phyloP scores from a whole-genome alignment of 1,140 invertebrate species.

The Zaprionus lachaisei region DNA sequence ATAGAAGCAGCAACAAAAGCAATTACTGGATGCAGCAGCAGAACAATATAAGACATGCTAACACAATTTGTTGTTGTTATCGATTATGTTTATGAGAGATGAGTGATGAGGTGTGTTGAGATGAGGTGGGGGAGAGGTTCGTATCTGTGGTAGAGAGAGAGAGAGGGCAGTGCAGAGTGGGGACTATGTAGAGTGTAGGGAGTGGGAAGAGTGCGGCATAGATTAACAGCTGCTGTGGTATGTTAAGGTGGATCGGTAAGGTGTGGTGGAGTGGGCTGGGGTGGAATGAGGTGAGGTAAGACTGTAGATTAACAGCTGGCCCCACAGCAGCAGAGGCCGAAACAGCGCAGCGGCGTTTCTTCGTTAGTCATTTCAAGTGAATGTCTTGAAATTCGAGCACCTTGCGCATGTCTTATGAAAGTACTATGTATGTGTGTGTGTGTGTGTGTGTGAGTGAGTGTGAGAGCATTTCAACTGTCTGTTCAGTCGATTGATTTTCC shows the following conservation, averaged over 20 bases:
- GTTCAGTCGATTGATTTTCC: conserved; percentile 79
- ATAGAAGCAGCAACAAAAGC: background rate
- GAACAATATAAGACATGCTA: conserved; percentile 21
- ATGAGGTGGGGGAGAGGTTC: background rate
- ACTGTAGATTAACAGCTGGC: conserved; percentile 16
- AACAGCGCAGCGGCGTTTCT: conserved; percentile 25
- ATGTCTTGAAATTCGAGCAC: conserved; percentile 71
- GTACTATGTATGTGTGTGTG: conserved; percentile 24
- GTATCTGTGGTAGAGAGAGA: background rate
- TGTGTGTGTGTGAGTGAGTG: conserved; percentile 13
- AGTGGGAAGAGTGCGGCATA: background rate
- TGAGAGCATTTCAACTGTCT: conserved; percentile 52
- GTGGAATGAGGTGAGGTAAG: conserved; percentile 25
- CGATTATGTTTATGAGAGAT: conserved; percentile 49
- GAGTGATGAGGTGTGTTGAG: conserved; percentile 6
- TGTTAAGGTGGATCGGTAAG: conserved; percentile 3
- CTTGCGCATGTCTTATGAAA: conserved; percentile 62
- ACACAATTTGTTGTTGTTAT: conserved; percentile 36
- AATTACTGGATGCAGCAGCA: background rate
- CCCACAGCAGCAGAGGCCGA: conserved; percentile 8
- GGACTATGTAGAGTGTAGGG: background rate
- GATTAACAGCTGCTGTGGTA: conserved; percentile 2
- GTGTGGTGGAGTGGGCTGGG: background rate
- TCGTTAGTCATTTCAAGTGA: conserved; percentile 42
- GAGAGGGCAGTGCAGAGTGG: background rate